Percentiles rank a stretch among this genome's conserved stretches.
These are phyloP conservation scores for Oncorhynchus mykiss DNA, from an alignment of 2,113 vertebrate species.

Conservation along the genomic window DNA sequence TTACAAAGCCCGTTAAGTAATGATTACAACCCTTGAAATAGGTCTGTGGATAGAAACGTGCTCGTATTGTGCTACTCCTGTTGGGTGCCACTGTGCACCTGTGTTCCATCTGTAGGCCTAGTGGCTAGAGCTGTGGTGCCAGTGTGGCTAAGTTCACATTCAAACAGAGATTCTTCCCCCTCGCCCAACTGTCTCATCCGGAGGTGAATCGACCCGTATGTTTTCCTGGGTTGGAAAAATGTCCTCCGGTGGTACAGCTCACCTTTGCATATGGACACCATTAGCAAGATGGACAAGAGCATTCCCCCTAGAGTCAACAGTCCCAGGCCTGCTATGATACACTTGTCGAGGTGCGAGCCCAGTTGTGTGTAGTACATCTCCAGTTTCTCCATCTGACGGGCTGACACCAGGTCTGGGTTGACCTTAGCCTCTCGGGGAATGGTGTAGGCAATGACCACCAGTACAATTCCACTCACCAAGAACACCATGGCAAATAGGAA, in stretches of 20 bases:
- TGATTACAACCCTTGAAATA: background rate
- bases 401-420: constrained; percentile 83
- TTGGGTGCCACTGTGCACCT: background rate
- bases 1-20: background rate
- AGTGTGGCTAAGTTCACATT: constrained; percentile 45
- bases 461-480: constrained; percentile 84
- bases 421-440: constrained; percentile 84
- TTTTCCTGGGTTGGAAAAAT: constrained; percentile 80
- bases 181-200: constrained; percentile 83
- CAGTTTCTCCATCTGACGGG: constrained; percentile 88
- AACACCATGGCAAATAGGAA: constrained; percentile 84
- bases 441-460: constrained; percentile 86
- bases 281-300: constrained; percentile 83
- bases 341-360: constrained; percentile 87
- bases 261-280: constrained; percentile 83
- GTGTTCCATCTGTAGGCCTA: background rate
- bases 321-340: constrained; percentile 89
- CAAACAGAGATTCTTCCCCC: constrained; percentile 67
- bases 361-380: constrained; percentile 87
- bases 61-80: constrained; percentile 45
- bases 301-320: constrained; percentile 89
- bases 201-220: constrained; percentile 89
- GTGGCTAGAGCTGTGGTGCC: constrained; percentile 16
- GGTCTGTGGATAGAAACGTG: constrained; percentile 9
- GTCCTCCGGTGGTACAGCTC: constrained; percentile 77